A percentile compares a stretch with the other conserved stretches of the same genome.
These are phyloP conservation scores for Lasiurus cinereus DNA, from an alignment of 2,113 vertebrate genomes.

Conservation along the genomic window DNA sequence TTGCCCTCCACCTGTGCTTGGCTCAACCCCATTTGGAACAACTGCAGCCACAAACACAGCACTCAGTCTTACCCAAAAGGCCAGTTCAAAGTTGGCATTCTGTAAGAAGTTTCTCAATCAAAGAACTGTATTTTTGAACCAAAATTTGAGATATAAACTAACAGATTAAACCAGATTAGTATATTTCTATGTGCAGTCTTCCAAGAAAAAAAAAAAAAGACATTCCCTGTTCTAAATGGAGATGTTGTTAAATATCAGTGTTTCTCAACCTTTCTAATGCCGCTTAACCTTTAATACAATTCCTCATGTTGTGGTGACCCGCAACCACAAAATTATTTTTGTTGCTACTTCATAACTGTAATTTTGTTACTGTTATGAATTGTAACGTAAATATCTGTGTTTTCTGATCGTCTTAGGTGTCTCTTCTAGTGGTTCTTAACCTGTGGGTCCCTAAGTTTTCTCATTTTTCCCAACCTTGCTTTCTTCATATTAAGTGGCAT, in stretches of 20 bases:
- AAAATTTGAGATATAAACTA: not conserved
- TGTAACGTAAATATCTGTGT: too few relatives aligned
- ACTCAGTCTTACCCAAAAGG: not conserved
- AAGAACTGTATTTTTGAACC: not conserved
- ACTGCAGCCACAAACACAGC: not conserved
- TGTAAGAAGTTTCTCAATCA: not conserved
- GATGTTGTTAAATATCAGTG: too few relatives aligned
- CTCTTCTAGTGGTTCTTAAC: too few relatives aligned
- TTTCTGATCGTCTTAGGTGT: too few relatives aligned
- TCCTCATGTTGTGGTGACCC: too few relatives aligned
- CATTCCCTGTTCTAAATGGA: not conserved
- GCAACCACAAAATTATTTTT: too few relatives aligned
- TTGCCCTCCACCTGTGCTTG: accelerated
- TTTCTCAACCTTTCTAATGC: too few relatives aligned
- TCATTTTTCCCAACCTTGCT: not conserved
- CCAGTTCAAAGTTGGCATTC: not conserved
- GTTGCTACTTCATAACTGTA: too few relatives aligned
- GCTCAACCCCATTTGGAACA: accelerated
- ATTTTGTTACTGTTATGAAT: too few relatives aligned
- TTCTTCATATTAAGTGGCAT: not conserved
- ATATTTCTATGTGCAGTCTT: not conserved
- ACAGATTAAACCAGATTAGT: not conserved
- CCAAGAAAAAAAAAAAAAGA: not conserved
- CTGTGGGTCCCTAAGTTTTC: not conserved
- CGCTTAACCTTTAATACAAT: too few relatives aligned